Conservation (phyloP, 2,797 vertebrate species). For the Poeciliopsis paucimaculata region DNA sequence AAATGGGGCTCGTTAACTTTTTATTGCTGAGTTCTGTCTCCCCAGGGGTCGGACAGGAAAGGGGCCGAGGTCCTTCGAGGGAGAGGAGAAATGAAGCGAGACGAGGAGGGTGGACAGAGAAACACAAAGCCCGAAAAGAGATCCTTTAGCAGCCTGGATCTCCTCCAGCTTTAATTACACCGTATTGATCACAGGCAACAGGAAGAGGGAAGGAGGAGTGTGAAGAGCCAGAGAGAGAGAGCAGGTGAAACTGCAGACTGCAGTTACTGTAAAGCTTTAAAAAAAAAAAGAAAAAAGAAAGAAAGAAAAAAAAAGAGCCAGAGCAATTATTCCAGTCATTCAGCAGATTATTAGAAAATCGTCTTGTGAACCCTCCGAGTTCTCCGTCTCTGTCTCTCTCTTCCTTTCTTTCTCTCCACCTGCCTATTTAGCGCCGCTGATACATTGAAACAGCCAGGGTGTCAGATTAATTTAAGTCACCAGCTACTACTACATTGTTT, state of each 20-base stretch:
- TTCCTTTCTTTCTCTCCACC: constrained; percentile 17
- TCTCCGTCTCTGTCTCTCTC: neutral
- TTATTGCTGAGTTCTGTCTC: constrained; percentile 6
- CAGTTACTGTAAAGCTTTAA: constrained; percentile 63
- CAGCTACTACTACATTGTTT: constrained; percentile 52
- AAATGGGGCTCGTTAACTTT: neutral
- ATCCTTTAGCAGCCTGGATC: constrained; percentile 67
- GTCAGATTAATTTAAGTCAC: constrained; percentile 64
- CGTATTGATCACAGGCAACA: constrained; percentile 75
- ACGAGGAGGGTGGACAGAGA: constrained; percentile 26
- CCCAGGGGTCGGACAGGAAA: constrained; percentile 10
- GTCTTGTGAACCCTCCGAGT: constrained; percentile 22
- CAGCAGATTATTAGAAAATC: constrained; percentile 71
- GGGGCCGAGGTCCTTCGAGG: constrained; percentile 26
- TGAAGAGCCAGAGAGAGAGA: constrained; percentile 14
- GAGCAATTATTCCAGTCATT: constrained; percentile 61
- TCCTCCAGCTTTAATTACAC: constrained; percentile 80
- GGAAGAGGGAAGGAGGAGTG: constrained; percentile 1
- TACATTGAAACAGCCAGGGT: constrained; percentile 54
- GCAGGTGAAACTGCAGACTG: constrained; percentile 47
- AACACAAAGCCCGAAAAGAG: constrained; percentile 41
- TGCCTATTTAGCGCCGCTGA: constrained; percentile 44
- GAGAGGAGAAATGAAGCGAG: constrained; percentile 38
- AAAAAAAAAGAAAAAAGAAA: too few relatives aligned
- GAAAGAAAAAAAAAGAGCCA: constrained; percentile 33